Evolutionary conservation across 2,888 invertebrate genomes (phyloP).

Genomic region (Cacoxenus indagator): DNA sequence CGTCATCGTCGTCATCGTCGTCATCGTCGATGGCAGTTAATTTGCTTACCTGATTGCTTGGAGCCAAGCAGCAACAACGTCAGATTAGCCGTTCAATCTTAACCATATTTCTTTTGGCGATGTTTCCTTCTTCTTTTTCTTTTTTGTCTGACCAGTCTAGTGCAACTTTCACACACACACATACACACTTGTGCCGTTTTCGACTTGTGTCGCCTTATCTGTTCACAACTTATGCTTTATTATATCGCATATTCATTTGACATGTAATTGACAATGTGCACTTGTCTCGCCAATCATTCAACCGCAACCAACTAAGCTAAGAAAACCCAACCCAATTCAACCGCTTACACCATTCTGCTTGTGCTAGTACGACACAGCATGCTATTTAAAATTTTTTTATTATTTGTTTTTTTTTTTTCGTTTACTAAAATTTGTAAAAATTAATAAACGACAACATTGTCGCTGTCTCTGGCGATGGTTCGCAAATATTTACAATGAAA

Average conservation of each 20-base stretch:
- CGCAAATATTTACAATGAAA: slow-evolving; percentile 19
- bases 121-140: not conserved
- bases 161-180: not conserved
- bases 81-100: not conserved
- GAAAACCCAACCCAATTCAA: too few species aligned
- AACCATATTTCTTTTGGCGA: not conserved
- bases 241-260: slow-evolving; percentile 14
- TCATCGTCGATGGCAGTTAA: not conserved
- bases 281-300: slow-evolving; percentile 21
- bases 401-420: not conserved
- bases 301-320: not conserved
- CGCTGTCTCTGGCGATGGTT: not conserved
- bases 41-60: slow-evolving; percentile 14
- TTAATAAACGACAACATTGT: slow-evolving; percentile 4
- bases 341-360: too few species aligned
- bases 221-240: slow-evolving; percentile 4
- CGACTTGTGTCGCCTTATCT: not conserved
- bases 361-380: too few species aligned
- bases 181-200: not conserved
- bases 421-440: slow-evolving; percentile 7
- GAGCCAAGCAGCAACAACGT: not conserved
- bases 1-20: not conserved
- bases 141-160: not conserved
- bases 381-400: not conserved
- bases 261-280: slow-evolving; percentile 20